A percentile compares a stretch with the other conserved stretches of the same genome.
Conservation (phyloP, 1,140 invertebrate species). For the Chironomus tepperi region DNA sequence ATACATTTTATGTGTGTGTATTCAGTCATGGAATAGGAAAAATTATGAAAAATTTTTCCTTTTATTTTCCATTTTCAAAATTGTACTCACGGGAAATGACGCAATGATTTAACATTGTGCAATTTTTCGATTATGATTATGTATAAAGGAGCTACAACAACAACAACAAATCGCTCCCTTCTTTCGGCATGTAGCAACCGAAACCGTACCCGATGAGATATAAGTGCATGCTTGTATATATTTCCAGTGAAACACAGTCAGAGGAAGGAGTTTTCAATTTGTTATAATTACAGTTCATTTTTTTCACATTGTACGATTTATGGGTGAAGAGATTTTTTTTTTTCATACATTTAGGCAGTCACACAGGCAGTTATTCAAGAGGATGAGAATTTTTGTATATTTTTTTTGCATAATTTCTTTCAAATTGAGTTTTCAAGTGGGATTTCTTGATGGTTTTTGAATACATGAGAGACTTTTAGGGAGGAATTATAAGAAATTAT, state of each 20-base stretch:
- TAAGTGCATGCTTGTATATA: not conserved
- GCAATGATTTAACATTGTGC: conserved; percentile 17
- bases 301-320: conserved; percentile 20
- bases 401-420: not conserved
- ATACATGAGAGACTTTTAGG: not conserved
- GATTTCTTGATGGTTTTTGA: not conserved
- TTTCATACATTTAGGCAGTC: too few relatives aligned
- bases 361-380: not conserved
- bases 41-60: too few relatives aligned
- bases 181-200: not conserved
- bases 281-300: conserved; percentile 23
- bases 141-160: not conserved
- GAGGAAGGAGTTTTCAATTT: conserved; percentile 20
- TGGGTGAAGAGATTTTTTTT: conserved; percentile 16
- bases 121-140: conserved; percentile 17
- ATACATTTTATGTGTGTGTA: too few relatives aligned
- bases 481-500: not conserved
- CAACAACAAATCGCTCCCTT: not conserved
- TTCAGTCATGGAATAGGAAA: too few relatives aligned
- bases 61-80: not conserved
- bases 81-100: conserved; percentile 22
- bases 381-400: not conserved
- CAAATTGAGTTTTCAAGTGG: conserved; percentile 4
- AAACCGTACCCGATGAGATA: too few relatives aligned
- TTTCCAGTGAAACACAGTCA: not conserved